Evolutionary conservation across 2,113 vertebrate genomes (phyloP).

Genomic region (Forbesichthys agassizii): DNA sequence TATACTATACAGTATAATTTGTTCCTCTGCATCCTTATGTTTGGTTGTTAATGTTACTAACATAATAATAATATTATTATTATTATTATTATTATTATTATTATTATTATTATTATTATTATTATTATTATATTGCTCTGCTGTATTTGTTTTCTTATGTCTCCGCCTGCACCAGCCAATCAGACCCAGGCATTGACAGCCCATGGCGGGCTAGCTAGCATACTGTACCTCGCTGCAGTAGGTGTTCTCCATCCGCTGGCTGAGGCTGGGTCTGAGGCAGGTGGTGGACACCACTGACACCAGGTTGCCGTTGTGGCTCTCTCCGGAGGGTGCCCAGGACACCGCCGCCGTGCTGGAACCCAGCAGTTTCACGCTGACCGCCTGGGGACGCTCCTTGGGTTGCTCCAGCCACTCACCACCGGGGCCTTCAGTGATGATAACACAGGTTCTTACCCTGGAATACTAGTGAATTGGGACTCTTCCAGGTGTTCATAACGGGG

Average conservation of each 20-base stretch:
- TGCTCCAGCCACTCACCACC: slow-evolving; percentile 87
- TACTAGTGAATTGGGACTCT: neutral
- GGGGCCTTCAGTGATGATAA: slow-evolving; percentile 74
- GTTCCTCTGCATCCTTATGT: no score
- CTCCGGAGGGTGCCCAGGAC: slow-evolving; percentile 80
- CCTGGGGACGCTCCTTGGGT: slow-evolving; percentile 84
- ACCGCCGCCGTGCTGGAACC: slow-evolving; percentile 86
- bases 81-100: no score
- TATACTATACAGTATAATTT: no score
- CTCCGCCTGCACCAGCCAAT: no score
- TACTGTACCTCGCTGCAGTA: slow-evolving; percentile 86
- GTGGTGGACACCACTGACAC: slow-evolving; percentile 91
- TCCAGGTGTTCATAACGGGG: no score
- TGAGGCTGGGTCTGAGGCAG: slow-evolving; percentile 87
- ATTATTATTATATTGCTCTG: no score
- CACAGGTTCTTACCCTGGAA: neutral
- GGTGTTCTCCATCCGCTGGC: slow-evolving; percentile 89
- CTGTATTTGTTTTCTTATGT: no score
- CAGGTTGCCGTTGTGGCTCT: slow-evolving; percentile 80
- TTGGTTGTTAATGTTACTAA: no score
- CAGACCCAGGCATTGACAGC: no score
- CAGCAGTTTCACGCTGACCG: slow-evolving; percentile 79
- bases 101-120: no score
- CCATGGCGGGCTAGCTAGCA: neutral
- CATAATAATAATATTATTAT: no score